A percentile compares a stretch with the other conserved stretches of the same genome.
Conservation (phyloP, 1,140 invertebrate genomes). For the Drosophila pandora region DNA sequence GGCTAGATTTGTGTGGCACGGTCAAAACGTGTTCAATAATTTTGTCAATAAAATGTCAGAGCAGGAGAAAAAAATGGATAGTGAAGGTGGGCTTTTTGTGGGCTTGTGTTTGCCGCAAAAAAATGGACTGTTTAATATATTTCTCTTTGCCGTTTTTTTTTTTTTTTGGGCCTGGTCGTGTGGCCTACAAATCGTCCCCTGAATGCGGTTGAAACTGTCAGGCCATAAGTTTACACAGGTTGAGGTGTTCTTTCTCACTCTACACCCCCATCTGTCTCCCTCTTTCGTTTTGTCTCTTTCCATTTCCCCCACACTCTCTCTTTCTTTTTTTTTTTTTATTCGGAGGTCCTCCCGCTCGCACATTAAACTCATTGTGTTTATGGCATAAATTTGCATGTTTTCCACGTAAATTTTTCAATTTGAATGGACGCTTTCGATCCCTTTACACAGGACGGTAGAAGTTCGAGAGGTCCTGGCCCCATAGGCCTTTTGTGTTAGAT, state of each 20-base stretch:
- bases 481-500: constrained; percentile 46
- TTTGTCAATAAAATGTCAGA: constrained; percentile 77
- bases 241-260: constrained; percentile 26
- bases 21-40: constrained; percentile 78
- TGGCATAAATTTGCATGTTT: constrained; percentile 82
- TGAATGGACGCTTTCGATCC: constrained; percentile 67
- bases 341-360: constrained; percentile 39
- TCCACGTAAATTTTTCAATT: constrained; percentile 81
- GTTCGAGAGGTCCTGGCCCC: constrained; percentile 12
- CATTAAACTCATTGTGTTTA: constrained; percentile 82
- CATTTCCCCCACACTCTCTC: constrained; percentile 8
- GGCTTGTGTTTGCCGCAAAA: constrained; percentile 38
- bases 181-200: constrained; percentile 73
- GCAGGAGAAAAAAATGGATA: constrained; percentile 1
- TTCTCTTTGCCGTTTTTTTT: constrained; percentile 22
- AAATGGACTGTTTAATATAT: constrained; percentile 50
- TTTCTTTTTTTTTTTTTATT: constrained; percentile 5
- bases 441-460: constrained; percentile 7
- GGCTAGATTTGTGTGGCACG: constrained; percentile 61
- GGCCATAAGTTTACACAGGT: constrained; percentile 66
- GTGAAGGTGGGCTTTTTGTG: not conserved
- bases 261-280: not conserved
- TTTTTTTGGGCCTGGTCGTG: constrained; percentile 32
- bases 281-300: not conserved
- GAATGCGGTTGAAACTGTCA: constrained; percentile 66